Percentiles rank a stretch among this genome's conserved stretches.
phyloP scores from a whole-genome alignment of 2,797 vertebrate species.

The Neopelma chrysocephalum region DNA sequence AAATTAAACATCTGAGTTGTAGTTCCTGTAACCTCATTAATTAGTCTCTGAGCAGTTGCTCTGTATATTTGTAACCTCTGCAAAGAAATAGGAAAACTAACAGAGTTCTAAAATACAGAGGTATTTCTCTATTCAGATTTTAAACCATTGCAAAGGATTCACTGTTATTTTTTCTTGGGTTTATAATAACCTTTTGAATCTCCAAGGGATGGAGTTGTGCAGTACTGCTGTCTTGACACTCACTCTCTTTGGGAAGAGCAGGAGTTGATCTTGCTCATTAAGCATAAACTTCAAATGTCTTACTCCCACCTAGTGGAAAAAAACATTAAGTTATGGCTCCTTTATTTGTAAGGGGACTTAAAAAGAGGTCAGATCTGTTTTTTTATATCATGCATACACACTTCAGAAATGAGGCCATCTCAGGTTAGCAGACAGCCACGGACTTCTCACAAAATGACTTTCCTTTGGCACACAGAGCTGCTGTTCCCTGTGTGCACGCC shows the following conservation, averaged over 20 bases:
- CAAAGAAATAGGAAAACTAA: background rate
- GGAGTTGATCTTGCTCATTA: background rate
- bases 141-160: background rate
- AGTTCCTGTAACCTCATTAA: background rate
- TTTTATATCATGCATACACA: background rate
- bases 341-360: background rate
- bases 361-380: background rate
- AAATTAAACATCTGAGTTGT: background rate
- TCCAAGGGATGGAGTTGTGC: background rate
- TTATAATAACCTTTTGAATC: background rate
- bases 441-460: background rate
- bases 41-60: background rate
- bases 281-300: background rate
- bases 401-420: background rate
- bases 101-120: background rate
- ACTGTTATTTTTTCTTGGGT: background rate
- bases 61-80: background rate
- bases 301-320: slow-evolving; percentile 20
- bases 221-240: background rate
- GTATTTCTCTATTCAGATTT: background rate
- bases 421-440: background rate
- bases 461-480: slow-evolving; percentile 75
- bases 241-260: background rate
- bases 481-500: slow-evolving; percentile 89
- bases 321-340: background rate